Evolutionary conservation across 1,140 invertebrate genomes (phyloP).

Genomic region (Teleopsis dalmanni): DNA sequence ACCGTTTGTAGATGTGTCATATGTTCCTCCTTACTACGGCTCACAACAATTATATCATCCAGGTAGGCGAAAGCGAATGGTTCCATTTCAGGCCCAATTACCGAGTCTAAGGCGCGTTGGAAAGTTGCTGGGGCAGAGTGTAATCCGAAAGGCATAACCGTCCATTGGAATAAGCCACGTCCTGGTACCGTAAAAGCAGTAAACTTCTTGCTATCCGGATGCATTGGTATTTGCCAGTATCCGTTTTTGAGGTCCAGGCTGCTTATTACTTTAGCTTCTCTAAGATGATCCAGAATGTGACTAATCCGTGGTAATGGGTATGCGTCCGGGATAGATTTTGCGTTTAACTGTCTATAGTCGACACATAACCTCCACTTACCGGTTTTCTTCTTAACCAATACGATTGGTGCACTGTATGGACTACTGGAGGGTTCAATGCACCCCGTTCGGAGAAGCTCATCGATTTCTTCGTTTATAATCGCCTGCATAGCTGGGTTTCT

Average conservation of each 20-base stretch:
- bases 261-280: slow-evolving; percentile 7
- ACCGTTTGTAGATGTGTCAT: not conserved
- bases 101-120: no score
- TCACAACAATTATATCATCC: slow-evolving; percentile 6
- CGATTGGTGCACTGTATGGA: slow-evolving; percentile 11
- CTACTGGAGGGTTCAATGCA: slow-evolving; percentile 14
- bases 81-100: slow-evolving; percentile 14
- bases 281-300: slow-evolving; percentile 3
- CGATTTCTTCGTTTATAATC: slow-evolving; percentile 10
- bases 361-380: slow-evolving; percentile 6
- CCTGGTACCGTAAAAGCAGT: slow-evolving; percentile 14
- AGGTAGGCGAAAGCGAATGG: slow-evolving; percentile 14
- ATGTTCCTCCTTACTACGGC: not conserved
- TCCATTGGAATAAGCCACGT: slow-evolving; percentile 2
- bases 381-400: slow-evolving; percentile 1
- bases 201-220: not conserved
- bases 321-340: slow-evolving; percentile 3
- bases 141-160: slow-evolving; percentile 7
- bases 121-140: slow-evolving; percentile 4
- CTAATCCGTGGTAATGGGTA: slow-evolving; percentile 10
- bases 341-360: slow-evolving; percentile 4
- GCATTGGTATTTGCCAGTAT: slow-evolving; percentile 8
- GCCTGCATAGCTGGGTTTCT: slow-evolving; percentile 13
- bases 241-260: slow-evolving; percentile 5
- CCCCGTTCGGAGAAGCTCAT: slow-evolving; percentile 10